Evolutionary conservation across 2,797 vertebrate species (phyloP), one percentile per base, ranked within the genome.

Genomic region (Sebastes itinus): DNA sequence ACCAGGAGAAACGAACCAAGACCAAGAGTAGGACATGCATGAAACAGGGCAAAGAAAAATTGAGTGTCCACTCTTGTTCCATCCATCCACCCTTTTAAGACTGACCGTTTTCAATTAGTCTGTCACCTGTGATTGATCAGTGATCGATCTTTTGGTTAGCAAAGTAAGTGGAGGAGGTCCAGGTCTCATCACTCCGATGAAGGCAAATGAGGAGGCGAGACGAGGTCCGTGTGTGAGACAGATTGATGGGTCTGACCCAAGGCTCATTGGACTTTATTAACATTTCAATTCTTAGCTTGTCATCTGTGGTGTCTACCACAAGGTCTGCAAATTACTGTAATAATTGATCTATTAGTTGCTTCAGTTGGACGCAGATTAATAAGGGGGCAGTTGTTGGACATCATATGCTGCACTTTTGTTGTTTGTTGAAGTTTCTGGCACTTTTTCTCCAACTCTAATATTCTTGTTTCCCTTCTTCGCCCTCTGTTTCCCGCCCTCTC

Each of bases 51-150:
- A 46, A 58, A 64, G 55, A 69, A 10, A 61, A 38, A 79, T 46
- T 2, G 9, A 58, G 63, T 27, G 8, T 56, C 22, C 18, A 7
- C 14, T 20, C 10, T 27, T 2, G 12, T 35, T 60, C n/a, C n/a
- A 28, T 55, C 42, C 52, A n/a, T 55, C 42, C 58, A n/a, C 7
- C 52, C 52, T 49, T 32, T 72, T n/a, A 52, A 12, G 35, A 68
- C 38, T 23, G 66, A 69, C 27, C 13, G 10, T 74, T 66, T 74
- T 72, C 18, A 55, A 67, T 80, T 38, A 73, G 73, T 46, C 42
- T 56, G 85, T 80, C 68, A 25, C 62, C 32, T 72, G 52, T 63
- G 75, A 84, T 67, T 73, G 77, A 84, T 86, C 66, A 13, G 66
- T 2, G 27, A 82, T 87, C 11, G 18, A 80, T 78, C 32, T 35